phyloP scores from a whole-genome alignment of 53 echinoderm and acorn worm species.

The Holothuria leucospilota region DNA sequence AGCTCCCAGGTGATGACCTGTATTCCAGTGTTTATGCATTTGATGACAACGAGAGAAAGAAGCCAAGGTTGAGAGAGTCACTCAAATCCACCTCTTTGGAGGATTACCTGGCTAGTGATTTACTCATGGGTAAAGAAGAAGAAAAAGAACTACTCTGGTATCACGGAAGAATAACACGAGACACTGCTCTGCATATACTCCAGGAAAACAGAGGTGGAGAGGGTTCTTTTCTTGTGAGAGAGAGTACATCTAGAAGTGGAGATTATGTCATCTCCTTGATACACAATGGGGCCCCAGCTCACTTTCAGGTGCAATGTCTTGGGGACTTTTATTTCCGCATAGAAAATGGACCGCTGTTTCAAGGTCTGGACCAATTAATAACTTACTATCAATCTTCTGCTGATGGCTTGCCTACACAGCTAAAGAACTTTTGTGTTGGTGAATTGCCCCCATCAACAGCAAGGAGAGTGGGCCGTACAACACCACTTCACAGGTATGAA shows the following conservation, averaged over 20 bases:
- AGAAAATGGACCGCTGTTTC: slow-evolving; percentile 91
- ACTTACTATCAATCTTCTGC: slow-evolving; percentile 82
- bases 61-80: slow-evolving; percentile 12
- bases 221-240: slow-evolving; percentile 86
- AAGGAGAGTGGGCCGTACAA: slow-evolving; percentile 84
- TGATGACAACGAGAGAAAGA: slow-evolving; percentile 37
- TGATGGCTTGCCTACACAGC: slow-evolving; percentile 88
- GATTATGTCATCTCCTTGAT: slow-evolving; percentile 94
- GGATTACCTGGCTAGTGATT: slow-evolving; percentile 76
- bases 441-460: slow-evolving; percentile 77
- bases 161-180: slow-evolving; percentile 92
- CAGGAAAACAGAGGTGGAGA: slow-evolving; percentile 76
- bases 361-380: slow-evolving; percentile 87
- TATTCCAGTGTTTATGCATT: slow-evolving; percentile 47
- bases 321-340: slow-evolving; percentile 92
- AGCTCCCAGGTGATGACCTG: slow-evolving; percentile 36
- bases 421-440: slow-evolving; percentile 83
- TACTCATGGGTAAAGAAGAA: slow-evolving; percentile 74
- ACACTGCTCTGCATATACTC: slow-evolving; percentile 87
- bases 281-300: slow-evolving; percentile 79
- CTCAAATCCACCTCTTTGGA: slow-evolving; percentile 57
- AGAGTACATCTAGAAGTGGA: slow-evolving; percentile 84
- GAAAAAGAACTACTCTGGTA: slow-evolving; percentile 88
- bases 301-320: slow-evolving; percentile 94
- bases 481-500: slow-evolving; percentile 87